These are phyloP conservation scores for Leucophenga montana DNA, from an alignment of 2,888 invertebrate genomes.

Conservation along the genomic window DNA sequence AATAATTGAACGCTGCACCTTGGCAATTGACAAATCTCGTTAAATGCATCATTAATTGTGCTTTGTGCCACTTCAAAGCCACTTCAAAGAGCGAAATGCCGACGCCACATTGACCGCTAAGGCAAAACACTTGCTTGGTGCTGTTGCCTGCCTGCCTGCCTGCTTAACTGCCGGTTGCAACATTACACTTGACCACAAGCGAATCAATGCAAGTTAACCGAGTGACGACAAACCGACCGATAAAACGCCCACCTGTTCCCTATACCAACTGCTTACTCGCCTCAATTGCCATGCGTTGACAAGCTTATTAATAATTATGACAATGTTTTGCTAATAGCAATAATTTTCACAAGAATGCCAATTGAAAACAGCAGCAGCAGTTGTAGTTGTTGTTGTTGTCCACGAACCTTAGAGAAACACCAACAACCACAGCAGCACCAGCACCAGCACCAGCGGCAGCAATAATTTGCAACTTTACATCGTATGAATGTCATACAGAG, in stretches of 20 bases:
- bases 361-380: slow-evolving; percentile 51
- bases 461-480: background rate
- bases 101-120: background rate
- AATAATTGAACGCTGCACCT: background rate
- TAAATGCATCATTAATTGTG: background rate
- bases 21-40: slow-evolving; percentile 36
- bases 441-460: no score
- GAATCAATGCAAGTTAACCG: slow-evolving; percentile 45
- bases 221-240: background rate
- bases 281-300: slow-evolving; percentile 15
- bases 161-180: background rate
- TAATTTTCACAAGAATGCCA: slow-evolving; percentile 51
- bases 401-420: slow-evolving; percentile 45
- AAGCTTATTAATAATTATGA: slow-evolving; percentile 61
- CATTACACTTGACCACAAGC: slow-evolving; percentile 53
- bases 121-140: background rate
- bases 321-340: slow-evolving; percentile 42
- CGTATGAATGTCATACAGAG: slow-evolving; percentile 57
- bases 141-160: background rate
- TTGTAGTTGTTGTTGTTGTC: slow-evolving; percentile 53
- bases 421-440: no score
- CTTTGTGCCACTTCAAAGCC: background rate
- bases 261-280: no score
- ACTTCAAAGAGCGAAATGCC: slow-evolving; percentile 3
- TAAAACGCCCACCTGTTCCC: no score